Base-by-base conservation (phyloP, 2,113 vertebrate species). In the Phoxinus phoxinus region DNA sequence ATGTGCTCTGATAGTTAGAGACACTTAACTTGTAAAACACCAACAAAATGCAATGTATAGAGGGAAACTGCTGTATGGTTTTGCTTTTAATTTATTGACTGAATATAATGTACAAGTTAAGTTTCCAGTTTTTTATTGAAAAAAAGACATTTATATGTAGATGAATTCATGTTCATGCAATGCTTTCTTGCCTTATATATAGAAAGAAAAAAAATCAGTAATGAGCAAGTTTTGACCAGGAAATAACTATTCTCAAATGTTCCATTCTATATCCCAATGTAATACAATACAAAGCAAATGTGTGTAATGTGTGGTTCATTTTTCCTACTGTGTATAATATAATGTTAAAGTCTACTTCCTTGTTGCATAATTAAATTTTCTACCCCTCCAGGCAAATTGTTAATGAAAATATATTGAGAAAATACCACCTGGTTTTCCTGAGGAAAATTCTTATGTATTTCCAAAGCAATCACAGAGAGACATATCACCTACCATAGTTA, bases 381-480 rank as follows among this genome's bases (percentile, higher is more conserved):
- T 53, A 51, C 44, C 59, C 73, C 67, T 84, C 77, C 25, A 78
- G 87, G 84, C 44, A 41, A 80, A 87, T 15, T 44, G 63, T 65
- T 86, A 88, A 86, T 87, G 61, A 86, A 89, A 87, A 87, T 86
- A 59, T 77, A 86, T 89, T 86, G 72, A 76, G 81, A 88, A 82
- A 86, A 86, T 77, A 58, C 67, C 83, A 80, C 19, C 85, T 63
- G 72, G 9, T 78, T 84, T 86, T 89, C 82, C 82, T 59, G 65
- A 84, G 80, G 85, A 81, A 85, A 85, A 74, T 65, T 73, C 63
- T 56, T 76, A 23, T 82, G 63, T 84, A 67, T 86, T 37, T 65
- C 83, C 83, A 85, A 88, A 79, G 83, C 85, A 85, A 88, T 90
- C 82, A 86, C 32, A 61, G 74, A 61, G 78, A 44, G 30, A 79